These are phyloP conservation scores for Cynopterus brachyotis DNA, from an alignment of 2,113 vertebrate species.

Conservation along the genomic window DNA sequence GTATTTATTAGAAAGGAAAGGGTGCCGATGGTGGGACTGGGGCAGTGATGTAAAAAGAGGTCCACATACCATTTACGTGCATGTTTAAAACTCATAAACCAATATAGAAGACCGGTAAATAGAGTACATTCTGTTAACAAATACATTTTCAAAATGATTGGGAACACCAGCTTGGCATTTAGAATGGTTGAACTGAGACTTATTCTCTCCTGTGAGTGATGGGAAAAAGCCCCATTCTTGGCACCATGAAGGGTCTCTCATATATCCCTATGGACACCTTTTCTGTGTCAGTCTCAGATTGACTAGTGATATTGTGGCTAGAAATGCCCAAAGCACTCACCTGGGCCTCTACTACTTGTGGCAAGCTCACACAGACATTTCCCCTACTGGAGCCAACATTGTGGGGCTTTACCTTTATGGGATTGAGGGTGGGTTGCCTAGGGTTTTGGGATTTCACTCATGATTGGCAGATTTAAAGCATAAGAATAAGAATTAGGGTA, in stretches of 20 bases:
- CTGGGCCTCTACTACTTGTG: not conserved
- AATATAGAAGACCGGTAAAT: not conserved
- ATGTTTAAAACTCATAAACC: not conserved
- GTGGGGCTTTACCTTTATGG: not conserved
- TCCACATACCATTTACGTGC: not conserved
- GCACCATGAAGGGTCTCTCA: not conserved
- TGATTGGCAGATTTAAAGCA: not conserved
- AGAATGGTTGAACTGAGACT: not conserved
- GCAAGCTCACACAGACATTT: not conserved
- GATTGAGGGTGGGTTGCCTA: not conserved
- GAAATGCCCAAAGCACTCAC: not conserved
- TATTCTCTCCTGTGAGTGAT: not conserved
- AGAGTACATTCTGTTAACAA: too few relatives aligned
- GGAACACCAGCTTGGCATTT: not conserved
- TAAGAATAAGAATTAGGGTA: not conserved
- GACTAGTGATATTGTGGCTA: not conserved
- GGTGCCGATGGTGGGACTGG: not conserved
- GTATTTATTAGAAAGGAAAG: not conserved
- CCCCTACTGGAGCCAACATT: not conserved
- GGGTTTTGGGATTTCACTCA: not conserved
- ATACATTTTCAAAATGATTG: not conserved
- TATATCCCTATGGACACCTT: not conserved
- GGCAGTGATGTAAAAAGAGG: not conserved
- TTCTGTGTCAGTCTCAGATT: not conserved
- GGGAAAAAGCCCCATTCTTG: not conserved